A percentile compares a stretch with the other conserved stretches of the same genome.
phyloP scores from a whole-genome alignment of 1,140 invertebrate species.

The Scaptodrosophila lebanonensis region DNA sequence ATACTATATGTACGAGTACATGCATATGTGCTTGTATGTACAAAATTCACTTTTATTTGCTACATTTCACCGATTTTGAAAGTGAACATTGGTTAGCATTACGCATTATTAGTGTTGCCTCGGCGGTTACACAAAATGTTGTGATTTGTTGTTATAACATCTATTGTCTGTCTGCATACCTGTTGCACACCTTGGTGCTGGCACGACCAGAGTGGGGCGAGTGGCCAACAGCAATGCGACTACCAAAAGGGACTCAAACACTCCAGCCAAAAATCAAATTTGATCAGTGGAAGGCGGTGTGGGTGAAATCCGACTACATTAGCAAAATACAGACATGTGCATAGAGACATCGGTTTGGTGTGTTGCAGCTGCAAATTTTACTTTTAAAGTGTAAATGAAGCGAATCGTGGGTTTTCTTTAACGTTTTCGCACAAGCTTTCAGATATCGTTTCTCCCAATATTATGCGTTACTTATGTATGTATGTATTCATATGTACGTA shows the following conservation, averaged over 20 bases:
- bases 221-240: slow-evolving; percentile 38
- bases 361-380: slow-evolving; percentile 64
- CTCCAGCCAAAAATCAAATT: slow-evolving; percentile 1
- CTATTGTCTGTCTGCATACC: slow-evolving; percentile 30
- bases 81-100: slow-evolving; percentile 54
- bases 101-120: neutral
- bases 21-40: too few relatives aligned
- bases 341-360: slow-evolving; percentile 65
- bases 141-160: slow-evolving; percentile 36
- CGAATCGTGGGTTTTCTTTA: slow-evolving; percentile 41
- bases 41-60: slow-evolving; percentile 45
- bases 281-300: slow-evolving; percentile 38
- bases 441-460: too few relatives aligned
- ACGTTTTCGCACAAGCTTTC: slow-evolving; percentile 19
- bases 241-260: slow-evolving; percentile 28
- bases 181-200: slow-evolving; percentile 20
- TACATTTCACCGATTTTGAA: slow-evolving; percentile 75
- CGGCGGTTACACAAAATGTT: slow-evolving; percentile 15
- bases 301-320: slow-evolving; percentile 67
- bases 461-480: slow-evolving; percentile 12
- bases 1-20: too few relatives aligned
- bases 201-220: slow-evolving; percentile 15
- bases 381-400: slow-evolving; percentile 64
- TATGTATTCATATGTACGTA: slow-evolving; percentile 33
- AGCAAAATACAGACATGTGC: too few relatives aligned